Evolutionary conservation across 2,888 invertebrate species (phyloP).

Genomic region (Thera britannica): DNA sequence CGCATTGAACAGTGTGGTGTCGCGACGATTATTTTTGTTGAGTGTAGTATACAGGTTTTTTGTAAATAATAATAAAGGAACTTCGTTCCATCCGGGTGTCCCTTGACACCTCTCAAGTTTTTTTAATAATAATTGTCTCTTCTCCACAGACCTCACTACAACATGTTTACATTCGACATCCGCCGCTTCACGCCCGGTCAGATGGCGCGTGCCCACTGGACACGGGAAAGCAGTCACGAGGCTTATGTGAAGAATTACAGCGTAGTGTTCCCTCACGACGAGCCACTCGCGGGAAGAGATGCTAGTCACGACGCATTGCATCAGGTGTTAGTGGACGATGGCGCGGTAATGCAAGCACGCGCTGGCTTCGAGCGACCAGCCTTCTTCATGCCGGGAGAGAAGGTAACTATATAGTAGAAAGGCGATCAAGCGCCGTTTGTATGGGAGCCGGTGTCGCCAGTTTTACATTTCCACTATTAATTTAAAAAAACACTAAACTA

Average conservation of each 20-base stretch:
- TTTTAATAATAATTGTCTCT: neutral
- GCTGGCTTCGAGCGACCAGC: constrained; percentile 96
- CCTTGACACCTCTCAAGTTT: no score
- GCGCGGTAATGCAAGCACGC: constrained; percentile 95
- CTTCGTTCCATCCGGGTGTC: no score
- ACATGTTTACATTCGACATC: constrained; percentile 95
- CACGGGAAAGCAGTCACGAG: constrained; percentile 93
- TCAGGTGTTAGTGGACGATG: constrained; percentile 88
- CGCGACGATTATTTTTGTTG: no score
- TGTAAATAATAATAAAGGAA: no score
- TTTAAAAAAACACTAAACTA: neutral
- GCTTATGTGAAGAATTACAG: constrained; percentile 94
- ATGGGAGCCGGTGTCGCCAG: no score
- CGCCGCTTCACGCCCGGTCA: constrained; percentile 92
- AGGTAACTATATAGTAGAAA: constrained; percentile 41
- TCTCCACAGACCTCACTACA: constrained; percentile 83
- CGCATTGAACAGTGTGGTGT: no score
- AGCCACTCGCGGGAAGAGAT: constrained; percentile 91
- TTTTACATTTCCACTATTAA: no score
- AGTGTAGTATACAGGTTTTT: no score
- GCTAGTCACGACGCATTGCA: constrained; percentile 76
- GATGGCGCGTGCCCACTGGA: constrained; percentile 89
- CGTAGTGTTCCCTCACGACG: constrained; percentile 91
- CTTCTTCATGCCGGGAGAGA: constrained; percentile 87
- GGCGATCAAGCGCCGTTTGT: no score